Evolutionary conservation across 1,140 invertebrate genomes (phyloP), one percentile per base, ranked within the genome.

Genomic region (Teleopsis dalmanni): DNA sequence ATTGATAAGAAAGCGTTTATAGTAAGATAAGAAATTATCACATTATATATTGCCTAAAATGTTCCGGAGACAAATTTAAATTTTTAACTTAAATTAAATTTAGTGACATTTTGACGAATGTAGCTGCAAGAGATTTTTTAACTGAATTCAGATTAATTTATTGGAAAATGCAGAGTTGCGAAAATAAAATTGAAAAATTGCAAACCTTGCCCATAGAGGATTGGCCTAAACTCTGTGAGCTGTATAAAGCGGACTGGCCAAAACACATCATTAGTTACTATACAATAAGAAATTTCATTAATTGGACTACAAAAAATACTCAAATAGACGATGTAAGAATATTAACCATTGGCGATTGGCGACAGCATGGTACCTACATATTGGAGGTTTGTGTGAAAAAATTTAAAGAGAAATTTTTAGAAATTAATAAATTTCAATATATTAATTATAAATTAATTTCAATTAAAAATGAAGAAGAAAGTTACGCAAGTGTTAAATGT

Each of bases 341-440:
- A 16, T 42, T 13, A 26, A 42, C 23, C 18, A 10, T 42, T 8
- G 40, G 29, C 19, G 21, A 18, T 2, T 42, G 40, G 40, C 22
- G 40, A 14, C 14, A 27, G n/a, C 40, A 42, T 42, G 40, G 40
- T n/a, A 42, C 29, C 18, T 42, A 42, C 13, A 42, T 42, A 18
- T 27, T 42, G 8, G 23, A 42, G 23, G 40, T 42, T 21, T 13
- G 11, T n/a, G 37, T 13, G n/a, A 8, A 35, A 13, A 21, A 25
- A 7, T 23, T 40, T 5, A 3, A 25, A 40, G n/a, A 10, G 8
- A 2, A 25, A 21, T 25, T 5, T n/a, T 23, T 22, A 23, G n/a
- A 16, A 13, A 10, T 37, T 37, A 37, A 18, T 10, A 19, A 40
- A 40, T 5, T n/a, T 8, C n/a, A 34, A 34, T n/a, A n/a, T n/a